These are phyloP conservation scores for Temnothorax nylanderi DNA, from an alignment of 1,140 invertebrate species.

Conservation along the genomic window DNA sequence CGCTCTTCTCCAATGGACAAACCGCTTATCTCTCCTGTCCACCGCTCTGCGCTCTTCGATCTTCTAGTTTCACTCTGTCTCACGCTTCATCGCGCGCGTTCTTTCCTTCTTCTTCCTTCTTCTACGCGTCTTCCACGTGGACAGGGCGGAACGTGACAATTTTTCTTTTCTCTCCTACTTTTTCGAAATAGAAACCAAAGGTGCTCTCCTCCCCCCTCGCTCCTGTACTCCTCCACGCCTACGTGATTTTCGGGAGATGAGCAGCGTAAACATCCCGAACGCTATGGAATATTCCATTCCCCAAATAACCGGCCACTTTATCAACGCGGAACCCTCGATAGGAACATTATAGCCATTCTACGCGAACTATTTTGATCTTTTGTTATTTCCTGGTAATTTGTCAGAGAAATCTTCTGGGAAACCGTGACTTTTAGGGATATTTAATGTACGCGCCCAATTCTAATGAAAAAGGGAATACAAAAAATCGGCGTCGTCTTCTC, in stretches of 20 bases:
- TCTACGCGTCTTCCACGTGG: background rate
- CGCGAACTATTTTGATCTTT: constrained; percentile 15
- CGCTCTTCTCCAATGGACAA: constrained; percentile 35
- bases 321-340: constrained; percentile 29
- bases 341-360: background rate
- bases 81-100: constrained; percentile 25
- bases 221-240: background rate
- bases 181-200: constrained; percentile 55
- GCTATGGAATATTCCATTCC: constrained; percentile 44
- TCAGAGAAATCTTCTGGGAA: background rate
- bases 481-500: background rate
- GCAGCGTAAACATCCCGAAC: constrained; percentile 42
- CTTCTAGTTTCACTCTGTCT: background rate
- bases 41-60: constrained; percentile 43
- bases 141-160: constrained; percentile 11
- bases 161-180: constrained; percentile 29
- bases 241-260: constrained; percentile 41
- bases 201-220: background rate
- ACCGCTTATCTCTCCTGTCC: constrained; percentile 38
- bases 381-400: background rate
- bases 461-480: background rate
- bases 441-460: background rate
- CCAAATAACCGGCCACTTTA: constrained; percentile 52
- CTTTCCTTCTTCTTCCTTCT: background rate
- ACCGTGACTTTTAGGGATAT: background rate